These are phyloP conservation scores for Erethizon dorsatum DNA, from an alignment of 2,797 vertebrate genomes.

Conservation along the genomic window DNA sequence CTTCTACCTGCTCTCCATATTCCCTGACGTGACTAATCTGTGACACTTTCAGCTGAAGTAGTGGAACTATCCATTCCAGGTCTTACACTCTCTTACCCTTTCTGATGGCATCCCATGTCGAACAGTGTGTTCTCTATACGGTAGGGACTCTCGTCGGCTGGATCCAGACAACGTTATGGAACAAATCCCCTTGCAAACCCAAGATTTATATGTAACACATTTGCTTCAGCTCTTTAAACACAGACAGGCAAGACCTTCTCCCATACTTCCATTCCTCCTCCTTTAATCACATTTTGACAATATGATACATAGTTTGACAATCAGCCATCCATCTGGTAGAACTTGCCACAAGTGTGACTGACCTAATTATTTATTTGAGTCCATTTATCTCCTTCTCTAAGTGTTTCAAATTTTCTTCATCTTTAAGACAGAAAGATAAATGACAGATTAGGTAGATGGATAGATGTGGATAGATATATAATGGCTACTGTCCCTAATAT, in stretches of 20 bases:
- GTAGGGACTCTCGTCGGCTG: too few relatives aligned
- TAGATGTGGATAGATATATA: neutral
- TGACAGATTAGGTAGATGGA: neutral
- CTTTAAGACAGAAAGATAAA: neutral
- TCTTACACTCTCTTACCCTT: neutral
- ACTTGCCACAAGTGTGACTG: neutral
- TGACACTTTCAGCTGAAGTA: neutral
- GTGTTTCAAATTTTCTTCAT: neutral
- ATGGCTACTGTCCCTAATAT: neutral
- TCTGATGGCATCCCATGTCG: neutral
- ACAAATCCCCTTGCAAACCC: neutral
- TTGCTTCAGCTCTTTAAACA: neutral
- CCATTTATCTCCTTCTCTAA: neutral
- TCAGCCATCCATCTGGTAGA: neutral
- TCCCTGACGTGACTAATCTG: neutral
- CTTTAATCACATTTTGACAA: neutral
- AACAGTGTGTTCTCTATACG: rapidly evolving
- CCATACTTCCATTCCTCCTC: neutral
- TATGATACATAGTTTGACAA: neutral
- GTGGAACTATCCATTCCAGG: rapidly evolving
- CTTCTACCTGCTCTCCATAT: neutral
- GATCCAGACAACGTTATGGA: neutral
- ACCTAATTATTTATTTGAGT: neutral
- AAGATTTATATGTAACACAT: too few relatives aligned
- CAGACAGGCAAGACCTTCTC: neutral